Evolutionary conservation across 2,888 invertebrate species (phyloP), one percentile per base, ranked within the genome.

Genomic region (Invenusta paracnida): DNA sequence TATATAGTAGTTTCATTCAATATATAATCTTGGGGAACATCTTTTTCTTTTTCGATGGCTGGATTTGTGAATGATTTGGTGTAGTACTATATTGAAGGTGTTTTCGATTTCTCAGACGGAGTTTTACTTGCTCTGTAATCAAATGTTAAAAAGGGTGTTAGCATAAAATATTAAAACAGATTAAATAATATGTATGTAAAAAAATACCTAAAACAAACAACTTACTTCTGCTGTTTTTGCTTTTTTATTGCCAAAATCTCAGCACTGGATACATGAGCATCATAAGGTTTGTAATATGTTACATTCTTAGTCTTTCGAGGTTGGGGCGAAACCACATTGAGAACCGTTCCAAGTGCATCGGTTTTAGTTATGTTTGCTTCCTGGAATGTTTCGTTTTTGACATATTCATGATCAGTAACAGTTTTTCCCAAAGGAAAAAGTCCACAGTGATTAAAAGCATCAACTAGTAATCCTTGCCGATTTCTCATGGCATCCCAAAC

Each of bases 371-470:
- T n/a, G n/a, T n/a, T n/a, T n/a, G n/a, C n/a, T n/a, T n/a, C n/a
- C n/a, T n/a, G n/a, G n/a, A n/a, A n/a, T n/a, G n/a, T n/a, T n/a
- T n/a, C n/a, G n/a, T n/a, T n/a, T n/a, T n/a, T n/a, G n/a, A n/a
- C n/a, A n/a, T n/a, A n/a, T n/a, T n/a, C n/a, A n/a, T n/a, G n/a
- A n/a, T n/a, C n/a, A n/a, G n/a, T n/a, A n/a, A n/a, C n/a, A n/a
- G 82, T 82, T 5, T 82, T 82, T 28, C n/a, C 29, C 13, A 82
- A 29, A 82, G 82, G 82, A 30, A 11, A 79, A n/a, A 79, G 27
- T 79, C 79, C 79, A 79, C 79, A 79, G n/a, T 79, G 5, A 2
- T 79, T 5, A 79, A 79, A 79, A 13, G 11, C 79, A 79, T 79
- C 27, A n/a, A 79, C 79, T 11, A 79, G 2, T n/a, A 79, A 27